These are phyloP conservation scores for Neopipo cinnamomea DNA, from an alignment of 2,113 vertebrate genomes.

Conservation along the genomic window DNA sequence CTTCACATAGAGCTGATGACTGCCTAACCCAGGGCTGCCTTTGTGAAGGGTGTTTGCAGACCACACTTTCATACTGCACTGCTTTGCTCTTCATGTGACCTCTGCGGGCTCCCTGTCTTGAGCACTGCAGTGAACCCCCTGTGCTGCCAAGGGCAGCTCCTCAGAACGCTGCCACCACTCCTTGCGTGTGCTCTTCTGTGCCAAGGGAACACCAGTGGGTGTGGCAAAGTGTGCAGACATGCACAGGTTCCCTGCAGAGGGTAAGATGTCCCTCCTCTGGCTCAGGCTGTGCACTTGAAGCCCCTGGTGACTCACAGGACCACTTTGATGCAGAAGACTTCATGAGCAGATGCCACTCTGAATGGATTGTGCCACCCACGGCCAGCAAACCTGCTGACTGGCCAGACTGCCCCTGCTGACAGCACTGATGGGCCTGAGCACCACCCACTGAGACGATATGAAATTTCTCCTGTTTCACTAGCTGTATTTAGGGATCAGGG, in stretches of 20 bases:
- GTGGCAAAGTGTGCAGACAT: not conserved
- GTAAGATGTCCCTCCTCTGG: not conserved
- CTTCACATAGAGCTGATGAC: not conserved
- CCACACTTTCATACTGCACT: not conserved
- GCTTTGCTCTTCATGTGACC: not conserved
- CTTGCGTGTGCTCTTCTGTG: not conserved
- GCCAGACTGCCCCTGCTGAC: not conserved
- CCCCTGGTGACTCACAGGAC: not conserved
- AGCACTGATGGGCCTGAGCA: not conserved
- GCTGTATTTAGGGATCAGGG: not conserved
- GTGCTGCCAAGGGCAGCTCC: not conserved
- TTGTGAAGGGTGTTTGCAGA: not conserved
- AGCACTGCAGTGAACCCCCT: not conserved
- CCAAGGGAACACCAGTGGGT: not conserved
- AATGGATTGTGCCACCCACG: fast-evolving
- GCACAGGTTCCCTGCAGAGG: not conserved
- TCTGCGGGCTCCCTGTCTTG: not conserved
- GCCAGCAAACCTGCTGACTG: not conserved
- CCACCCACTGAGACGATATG: too few relatives aligned
- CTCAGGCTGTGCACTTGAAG: not conserved
- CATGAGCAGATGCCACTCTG: not conserved
- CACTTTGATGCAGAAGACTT: not conserved
- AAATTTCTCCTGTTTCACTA: not conserved
- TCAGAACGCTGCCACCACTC: too few relatives aligned
- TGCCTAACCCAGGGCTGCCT: not conserved